These are phyloP conservation scores for Coilia nasus DNA, from an alignment of 2,797 vertebrate genomes.

Conservation along the genomic window DNA sequence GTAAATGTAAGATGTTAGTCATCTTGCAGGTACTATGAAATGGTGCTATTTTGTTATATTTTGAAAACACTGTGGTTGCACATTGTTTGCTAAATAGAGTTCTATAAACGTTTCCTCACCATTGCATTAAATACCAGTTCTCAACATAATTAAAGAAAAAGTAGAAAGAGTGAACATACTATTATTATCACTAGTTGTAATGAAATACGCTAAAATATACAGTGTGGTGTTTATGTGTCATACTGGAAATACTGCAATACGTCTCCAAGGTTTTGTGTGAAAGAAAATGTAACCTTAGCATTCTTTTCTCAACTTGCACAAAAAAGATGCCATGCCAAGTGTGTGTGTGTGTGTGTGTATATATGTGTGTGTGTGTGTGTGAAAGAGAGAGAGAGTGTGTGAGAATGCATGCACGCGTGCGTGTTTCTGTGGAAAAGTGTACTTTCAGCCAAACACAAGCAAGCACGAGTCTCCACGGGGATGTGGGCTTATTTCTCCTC, in stretches of 20 bases:
- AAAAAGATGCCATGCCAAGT: conserved; percentile 2
- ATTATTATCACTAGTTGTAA: background rate
- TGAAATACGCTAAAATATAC: too few species aligned
- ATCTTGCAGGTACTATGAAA: background rate
- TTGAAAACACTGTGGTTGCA: background rate
- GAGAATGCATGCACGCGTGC: too few species aligned
- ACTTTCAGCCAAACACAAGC: conserved; percentile 36
- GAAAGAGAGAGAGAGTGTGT: too few species aligned
- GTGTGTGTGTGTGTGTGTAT: background rate
- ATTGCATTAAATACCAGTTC: background rate
- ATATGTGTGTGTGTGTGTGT: too few species aligned
- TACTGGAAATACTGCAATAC: background rate
- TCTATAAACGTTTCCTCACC: background rate
- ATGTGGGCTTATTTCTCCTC: conserved; percentile 1
- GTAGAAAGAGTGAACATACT: background rate
- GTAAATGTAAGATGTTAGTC: background rate
- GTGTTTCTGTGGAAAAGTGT: background rate
- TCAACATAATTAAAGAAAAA: background rate
- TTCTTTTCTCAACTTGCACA: conserved; percentile 1
- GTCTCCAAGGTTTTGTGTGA: background rate
- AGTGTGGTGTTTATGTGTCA: background rate
- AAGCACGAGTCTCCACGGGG: background rate
- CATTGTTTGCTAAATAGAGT: background rate
- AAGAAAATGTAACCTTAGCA: background rate
- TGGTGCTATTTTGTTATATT: background rate